These are phyloP conservation scores for Hylyphantes graminicola DNA, from an alignment of 1,140 invertebrate species.

Conservation along the genomic window DNA sequence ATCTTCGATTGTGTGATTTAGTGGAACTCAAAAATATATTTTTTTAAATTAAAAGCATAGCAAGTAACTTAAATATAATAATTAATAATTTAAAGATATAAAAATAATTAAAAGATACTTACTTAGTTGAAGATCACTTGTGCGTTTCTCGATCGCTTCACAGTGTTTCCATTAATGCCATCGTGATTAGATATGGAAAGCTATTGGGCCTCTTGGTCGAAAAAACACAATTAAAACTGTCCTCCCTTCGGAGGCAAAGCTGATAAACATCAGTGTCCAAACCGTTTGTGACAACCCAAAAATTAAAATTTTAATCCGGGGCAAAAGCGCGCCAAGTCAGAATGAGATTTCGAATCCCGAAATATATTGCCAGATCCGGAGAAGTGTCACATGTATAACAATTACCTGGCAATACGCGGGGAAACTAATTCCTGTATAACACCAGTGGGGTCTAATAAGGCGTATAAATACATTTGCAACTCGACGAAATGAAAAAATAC, in stretches of 20 bases:
- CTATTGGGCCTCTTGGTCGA: neutral
- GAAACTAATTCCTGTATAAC: conserved; percentile 32
- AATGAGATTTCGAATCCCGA: conserved; percentile 47
- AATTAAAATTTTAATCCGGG: conserved; percentile 56
- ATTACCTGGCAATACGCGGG: conserved; percentile 56
- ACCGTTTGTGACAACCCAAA: conserved; percentile 2
- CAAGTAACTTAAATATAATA: too few relatives aligned
- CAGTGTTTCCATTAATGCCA: too few relatives aligned
- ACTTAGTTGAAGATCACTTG: too few relatives aligned
- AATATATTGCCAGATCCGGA: conserved; percentile 50
- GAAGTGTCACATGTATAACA: conserved; percentile 56
- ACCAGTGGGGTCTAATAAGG: conserved; percentile 53
- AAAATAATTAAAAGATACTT: too few relatives aligned
- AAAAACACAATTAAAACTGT: conserved; percentile 18
- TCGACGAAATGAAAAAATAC: conserved; percentile 43
- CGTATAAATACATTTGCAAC: conserved; percentile 52
- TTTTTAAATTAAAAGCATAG: too few relatives aligned
- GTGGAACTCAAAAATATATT: too few relatives aligned
- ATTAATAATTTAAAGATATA: too few relatives aligned
- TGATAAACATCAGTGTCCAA: neutral
- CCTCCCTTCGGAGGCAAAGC: neutral
- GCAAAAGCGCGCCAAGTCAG: conserved; percentile 30
- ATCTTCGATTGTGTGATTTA: too few relatives aligned
- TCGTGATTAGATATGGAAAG: too few relatives aligned
- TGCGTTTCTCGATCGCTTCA: too few relatives aligned